Evolutionary conservation across 1,140 invertebrate species (phyloP).

Genomic region (Eueides isabella): DNA sequence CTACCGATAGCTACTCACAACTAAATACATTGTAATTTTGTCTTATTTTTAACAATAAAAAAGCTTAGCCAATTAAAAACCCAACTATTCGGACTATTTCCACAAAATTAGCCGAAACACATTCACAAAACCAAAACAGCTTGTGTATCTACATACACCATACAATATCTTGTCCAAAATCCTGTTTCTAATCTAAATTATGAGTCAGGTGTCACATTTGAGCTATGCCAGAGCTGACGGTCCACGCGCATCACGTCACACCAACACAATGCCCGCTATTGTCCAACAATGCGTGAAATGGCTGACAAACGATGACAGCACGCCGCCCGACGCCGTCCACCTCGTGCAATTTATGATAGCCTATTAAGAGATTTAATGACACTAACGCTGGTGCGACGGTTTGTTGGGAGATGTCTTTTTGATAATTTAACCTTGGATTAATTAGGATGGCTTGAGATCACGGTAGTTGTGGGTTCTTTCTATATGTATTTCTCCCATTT

Average conservation of each 20-base stretch:
- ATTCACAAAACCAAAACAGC: neutral
- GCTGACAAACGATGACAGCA: conserved; percentile 80
- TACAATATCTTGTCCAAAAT: conserved; percentile 23
- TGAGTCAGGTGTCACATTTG: conserved; percentile 50
- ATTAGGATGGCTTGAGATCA: too few relatives aligned
- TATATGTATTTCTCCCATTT: too few relatives aligned
- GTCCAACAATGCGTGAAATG: conserved; percentile 80
- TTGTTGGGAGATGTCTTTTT: conserved; percentile 12
- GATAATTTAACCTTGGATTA: neutral
- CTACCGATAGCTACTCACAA: too few relatives aligned
- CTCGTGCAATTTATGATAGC: conserved; percentile 79
- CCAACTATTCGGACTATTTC: neutral
- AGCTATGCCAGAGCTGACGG: conserved; percentile 44
- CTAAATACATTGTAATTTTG: too few relatives aligned
- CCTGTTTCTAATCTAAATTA: conserved; percentile 37
- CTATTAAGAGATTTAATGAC: conserved; percentile 81
- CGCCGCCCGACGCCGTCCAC: conserved; percentile 64
- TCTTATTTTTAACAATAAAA: too few relatives aligned
- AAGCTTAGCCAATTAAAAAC: too few relatives aligned
- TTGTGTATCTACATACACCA: too few relatives aligned
- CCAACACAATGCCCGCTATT: conserved; percentile 59
- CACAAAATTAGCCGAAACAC: neutral
- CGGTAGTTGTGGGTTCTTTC: neutral
- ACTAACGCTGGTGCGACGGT: conserved; percentile 44
- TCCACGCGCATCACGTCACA: conserved; percentile 58